Conservation (phyloP, 2,113 vertebrate genomes). For the Toxostoma redivivum region DNA sequence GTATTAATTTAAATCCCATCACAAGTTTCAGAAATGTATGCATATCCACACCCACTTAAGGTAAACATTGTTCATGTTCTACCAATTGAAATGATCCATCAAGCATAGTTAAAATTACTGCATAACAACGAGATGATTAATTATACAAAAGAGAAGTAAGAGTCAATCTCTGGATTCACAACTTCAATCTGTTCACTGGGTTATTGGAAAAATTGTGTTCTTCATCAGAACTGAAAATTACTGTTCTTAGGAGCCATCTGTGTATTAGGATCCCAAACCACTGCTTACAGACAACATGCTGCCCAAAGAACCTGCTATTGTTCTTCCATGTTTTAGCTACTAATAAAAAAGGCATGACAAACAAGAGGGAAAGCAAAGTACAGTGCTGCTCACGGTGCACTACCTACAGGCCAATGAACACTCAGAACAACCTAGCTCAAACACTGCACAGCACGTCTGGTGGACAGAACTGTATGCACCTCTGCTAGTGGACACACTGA, state of each 20-base stretch:
- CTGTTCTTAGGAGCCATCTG: conserved; percentile 23
- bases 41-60: neutral
- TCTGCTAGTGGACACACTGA: neutral
- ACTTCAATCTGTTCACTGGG: neutral
- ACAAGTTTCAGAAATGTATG: neutral
- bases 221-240: neutral
- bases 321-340: neutral
- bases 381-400: neutral
- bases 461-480: neutral
- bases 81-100: neutral
- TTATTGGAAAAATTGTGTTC: neutral
- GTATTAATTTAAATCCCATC: neutral
- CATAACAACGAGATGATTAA: neutral
- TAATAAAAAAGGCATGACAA: neutral
- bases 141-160: neutral
- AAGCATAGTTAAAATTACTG: neutral
- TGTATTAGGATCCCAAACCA: neutral
- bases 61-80: neutral
- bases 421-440: conserved; percentile 41
- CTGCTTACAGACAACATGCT: conserved; percentile 6
- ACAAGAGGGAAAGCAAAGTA: conserved; percentile 28
- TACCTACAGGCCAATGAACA: conserved; percentile 2
- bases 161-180: conserved; percentile 3
- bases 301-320: conserved; percentile 14
- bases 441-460: conserved; percentile 67